Percentiles rank a stretch among this genome's conserved stretches.
phyloP scores from a whole-genome alignment of 64 coral and sea anemone genomes.

The Cladopsammia gracilis region DNA sequence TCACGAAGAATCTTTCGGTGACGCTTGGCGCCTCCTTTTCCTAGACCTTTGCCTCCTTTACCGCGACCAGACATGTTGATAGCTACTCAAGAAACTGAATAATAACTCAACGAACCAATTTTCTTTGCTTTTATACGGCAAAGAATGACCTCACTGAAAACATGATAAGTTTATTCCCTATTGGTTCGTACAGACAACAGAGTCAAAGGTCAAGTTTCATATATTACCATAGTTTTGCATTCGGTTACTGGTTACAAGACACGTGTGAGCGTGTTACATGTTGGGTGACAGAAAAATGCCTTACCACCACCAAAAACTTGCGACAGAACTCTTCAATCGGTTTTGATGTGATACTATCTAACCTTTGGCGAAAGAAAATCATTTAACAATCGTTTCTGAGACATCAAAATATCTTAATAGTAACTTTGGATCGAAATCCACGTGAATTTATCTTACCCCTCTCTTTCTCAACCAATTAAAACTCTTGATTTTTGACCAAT shows the following conservation, averaged over 20 bases:
- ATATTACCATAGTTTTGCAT: not conserved
- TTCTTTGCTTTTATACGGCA: not conserved
- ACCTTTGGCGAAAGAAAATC: no score
- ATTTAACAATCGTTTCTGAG: no score
- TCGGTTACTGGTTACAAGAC: not conserved
- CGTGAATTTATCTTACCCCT: not conserved
- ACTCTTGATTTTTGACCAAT: not conserved
- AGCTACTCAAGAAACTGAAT: no score
- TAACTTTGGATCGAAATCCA: not conserved
- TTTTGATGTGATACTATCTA: no score
- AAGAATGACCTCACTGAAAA: conserved; percentile 6
- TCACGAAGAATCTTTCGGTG: conserved; percentile 78
- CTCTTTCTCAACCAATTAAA: not conserved
- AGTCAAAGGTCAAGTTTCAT: not conserved
- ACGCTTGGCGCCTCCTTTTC: conserved; percentile 80
- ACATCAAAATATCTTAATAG: not conserved
- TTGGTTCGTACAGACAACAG: not conserved
- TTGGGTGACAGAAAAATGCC: not conserved
- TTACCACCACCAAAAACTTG: not conserved
- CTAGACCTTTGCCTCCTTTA: conserved; percentile 79
- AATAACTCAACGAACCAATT: no score
- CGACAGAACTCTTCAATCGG: not conserved
- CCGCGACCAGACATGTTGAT: conserved; percentile 55
- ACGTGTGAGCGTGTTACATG: not conserved
- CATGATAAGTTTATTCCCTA: not conserved